Evolutionary conservation across 2,888 invertebrate species (phyloP), one percentile per base, ranked within the genome.

Genomic region (Acleris cristana): DNA sequence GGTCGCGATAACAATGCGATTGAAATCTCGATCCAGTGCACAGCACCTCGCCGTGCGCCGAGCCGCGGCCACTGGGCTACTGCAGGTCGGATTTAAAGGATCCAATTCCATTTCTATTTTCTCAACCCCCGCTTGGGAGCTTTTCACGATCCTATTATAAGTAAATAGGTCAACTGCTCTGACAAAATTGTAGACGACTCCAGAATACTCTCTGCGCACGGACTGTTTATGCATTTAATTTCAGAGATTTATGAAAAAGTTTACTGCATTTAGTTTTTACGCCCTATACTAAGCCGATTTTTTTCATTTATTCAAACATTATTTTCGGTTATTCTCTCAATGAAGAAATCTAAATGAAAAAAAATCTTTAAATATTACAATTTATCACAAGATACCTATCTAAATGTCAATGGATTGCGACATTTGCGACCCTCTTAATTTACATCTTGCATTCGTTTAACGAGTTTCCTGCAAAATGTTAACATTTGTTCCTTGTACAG

Each of bases 31-130:
- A 70, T 65, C 59, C 54, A 69, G 65, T 65, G 64, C 51, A 69
- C 62, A 64, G 34, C 58, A 34, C 57, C 51, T n/a, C 51, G 71
- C 57, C 19, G 49, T 10, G 30, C 51, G 26, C 51, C 65, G n/a
- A 69, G 65, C 69, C 61, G 58, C 67, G 69, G 69, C 70, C 69
- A 60, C 69, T 64, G 72, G 59, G 73, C 65, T 70, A 70, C 72
- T 75, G 73, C 75, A 72, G 71, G 69, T 64, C 74, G 75, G 77
- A 79, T 81, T 82, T 84, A 77, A 79, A 79, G 79, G 76, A 82
- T 82, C 77, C 76, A 59, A 80, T 84, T 82, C 75, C 76, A 76
- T 81, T 85, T 82, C 79, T 79, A 81, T 85, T 82, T 84, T 81
- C 79, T 77, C 74, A 76, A 77, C 74, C 73, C 76, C 73, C 75